Evolutionary conservation across 53 echinoderm and acorn worm species (phyloP).

Genomic region (Stichopus horrens): DNA sequence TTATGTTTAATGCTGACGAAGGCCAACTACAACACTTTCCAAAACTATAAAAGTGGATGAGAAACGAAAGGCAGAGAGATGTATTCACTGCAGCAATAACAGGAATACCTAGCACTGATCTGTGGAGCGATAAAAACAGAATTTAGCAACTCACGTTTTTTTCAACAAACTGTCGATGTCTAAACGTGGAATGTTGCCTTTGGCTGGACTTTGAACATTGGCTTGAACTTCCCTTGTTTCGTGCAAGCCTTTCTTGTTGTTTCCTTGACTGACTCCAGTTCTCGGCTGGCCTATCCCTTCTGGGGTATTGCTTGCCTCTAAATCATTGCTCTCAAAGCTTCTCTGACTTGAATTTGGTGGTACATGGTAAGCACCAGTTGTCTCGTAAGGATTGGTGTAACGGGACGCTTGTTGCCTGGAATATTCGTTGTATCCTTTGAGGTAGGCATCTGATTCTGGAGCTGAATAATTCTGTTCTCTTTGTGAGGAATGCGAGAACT

Average conservation of each 20-base stretch:
- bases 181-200: conserved; percentile 65
- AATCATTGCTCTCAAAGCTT: conserved; percentile 60
- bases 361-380: conserved; percentile 64
- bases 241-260: neutral
- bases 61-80: too few relatives aligned
- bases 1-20: too few relatives aligned
- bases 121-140: neutral
- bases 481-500: conserved; percentile 59
- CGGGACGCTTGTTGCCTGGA: conserved; percentile 46
- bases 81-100: too few relatives aligned
- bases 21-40: too few relatives aligned
- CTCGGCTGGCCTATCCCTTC: neutral
- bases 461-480: conserved; percentile 40
- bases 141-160: conserved; percentile 63
- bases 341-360: conserved; percentile 85
- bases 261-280: neutral
- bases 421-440: conserved; percentile 20
- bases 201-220: conserved; percentile 1
- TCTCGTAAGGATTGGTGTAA: conserved; percentile 60
- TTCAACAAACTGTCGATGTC: conserved; percentile 79
- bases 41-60: too few relatives aligned
- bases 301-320: conserved; percentile 44
- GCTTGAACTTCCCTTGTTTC: conserved; percentile 1
- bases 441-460: conserved; percentile 5
- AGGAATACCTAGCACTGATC: neutral